phyloP scores from a whole-genome alignment of 2,797 vertebrate species.

The Gypaetus barbatus region DNA sequence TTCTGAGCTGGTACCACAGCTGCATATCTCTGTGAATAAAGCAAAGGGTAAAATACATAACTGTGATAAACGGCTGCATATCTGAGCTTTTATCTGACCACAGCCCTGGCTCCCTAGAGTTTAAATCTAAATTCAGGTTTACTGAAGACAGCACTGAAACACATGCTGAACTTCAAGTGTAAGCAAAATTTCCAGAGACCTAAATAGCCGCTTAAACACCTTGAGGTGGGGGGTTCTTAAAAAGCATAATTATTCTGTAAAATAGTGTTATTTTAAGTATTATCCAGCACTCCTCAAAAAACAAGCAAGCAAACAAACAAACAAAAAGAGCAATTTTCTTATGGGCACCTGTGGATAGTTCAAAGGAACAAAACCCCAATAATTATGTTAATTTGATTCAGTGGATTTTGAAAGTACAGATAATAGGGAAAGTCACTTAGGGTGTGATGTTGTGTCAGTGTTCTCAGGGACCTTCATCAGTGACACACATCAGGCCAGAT shows the following conservation, averaged over 20 bases:
- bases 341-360: neutral
- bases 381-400: neutral
- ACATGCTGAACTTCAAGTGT: neutral
- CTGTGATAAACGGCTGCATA: neutral
- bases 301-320: neutral
- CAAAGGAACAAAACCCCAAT: neutral
- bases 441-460: neutral
- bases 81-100: neutral
- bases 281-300: neutral
- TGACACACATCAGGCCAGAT: neutral
- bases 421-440: neutral
- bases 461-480: neutral
- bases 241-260: neutral
- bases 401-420: neutral
- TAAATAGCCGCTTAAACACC: neutral
- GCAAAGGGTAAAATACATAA: neutral
- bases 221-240: neutral
- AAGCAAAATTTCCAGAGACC: neutral
- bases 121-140: neutral
- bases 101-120: neutral
- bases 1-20: slow-evolving; percentile 79
- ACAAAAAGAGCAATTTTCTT: neutral
- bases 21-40: slow-evolving; percentile 77
- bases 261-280: neutral
- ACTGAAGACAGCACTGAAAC: neutral